A percentile compares a stretch with the other conserved stretches of the same genome.
Evolutionary conservation across 1,140 invertebrate species (phyloP).

Genomic region (Habropoda laboriosa): DNA sequence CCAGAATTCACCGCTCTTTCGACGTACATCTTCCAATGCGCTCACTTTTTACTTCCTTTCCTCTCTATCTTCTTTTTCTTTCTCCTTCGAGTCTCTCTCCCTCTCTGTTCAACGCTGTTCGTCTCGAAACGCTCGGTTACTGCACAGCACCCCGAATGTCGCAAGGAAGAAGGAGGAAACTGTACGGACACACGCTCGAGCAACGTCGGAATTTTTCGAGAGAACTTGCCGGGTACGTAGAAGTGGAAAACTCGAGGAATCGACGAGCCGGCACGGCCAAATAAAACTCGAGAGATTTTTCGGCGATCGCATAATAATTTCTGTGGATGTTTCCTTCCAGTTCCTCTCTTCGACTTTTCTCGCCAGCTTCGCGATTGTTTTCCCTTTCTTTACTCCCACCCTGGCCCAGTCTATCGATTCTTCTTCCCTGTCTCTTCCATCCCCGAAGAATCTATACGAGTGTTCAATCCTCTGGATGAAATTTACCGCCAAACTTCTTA

Average conservation of each 20-base stretch:
- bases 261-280: constrained; percentile 1
- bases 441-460: neutral
- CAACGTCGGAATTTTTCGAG: constrained; percentile 22
- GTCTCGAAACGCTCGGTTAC: constrained; percentile 29
- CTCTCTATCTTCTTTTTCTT: neutral
- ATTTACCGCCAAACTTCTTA: constrained; percentile 13
- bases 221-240: constrained; percentile 4
- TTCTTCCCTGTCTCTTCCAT: neutral
- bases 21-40: constrained; percentile 43
- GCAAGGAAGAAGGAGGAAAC: constrained; percentile 33
- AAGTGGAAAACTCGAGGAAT: constrained; percentile 21
- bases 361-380: neutral
- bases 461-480: neutral
- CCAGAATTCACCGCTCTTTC: constrained; percentile 50
- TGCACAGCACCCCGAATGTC: constrained; percentile 3
- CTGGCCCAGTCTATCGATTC: constrained; percentile 10
- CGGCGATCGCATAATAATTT: constrained; percentile 39
- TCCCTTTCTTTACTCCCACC: neutral
- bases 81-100: neutral
- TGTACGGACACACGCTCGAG: constrained; percentile 6
- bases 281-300: constrained; percentile 42
- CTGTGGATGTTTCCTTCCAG: neutral
- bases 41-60: constrained; percentile 26
- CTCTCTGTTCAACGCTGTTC: neutral
- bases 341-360: neutral